Base-by-base conservation (phyloP, 2,888 invertebrate genomes). In the Malthinus seriepunctatus region DNA sequence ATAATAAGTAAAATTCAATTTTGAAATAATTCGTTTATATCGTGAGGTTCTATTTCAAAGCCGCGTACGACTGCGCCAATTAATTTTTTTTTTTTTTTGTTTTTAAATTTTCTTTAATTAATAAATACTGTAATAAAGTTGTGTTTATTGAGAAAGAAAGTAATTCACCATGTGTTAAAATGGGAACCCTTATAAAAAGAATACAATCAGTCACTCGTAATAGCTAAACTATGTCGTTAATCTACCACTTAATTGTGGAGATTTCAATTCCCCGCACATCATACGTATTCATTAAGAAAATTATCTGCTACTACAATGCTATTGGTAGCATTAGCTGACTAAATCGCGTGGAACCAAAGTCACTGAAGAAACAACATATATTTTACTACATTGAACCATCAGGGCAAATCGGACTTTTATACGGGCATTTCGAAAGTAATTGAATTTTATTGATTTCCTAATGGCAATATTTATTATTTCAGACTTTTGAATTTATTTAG, bases 231-330 rank as follows among this genome's bases (percentile, higher is more conserved):
- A 51, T 57, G 64, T 62, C 69, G 69, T 69, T 70, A 69, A 69
- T 69, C 71, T 67, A 62, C 60, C 67, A 66, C 63, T 67, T 71
- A 70, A 70, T 70, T 69, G 69, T 69, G 64, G 66, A 60, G 67
- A 70, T 69, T 69, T 64, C 67, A 64, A 68, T 69, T 68, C 69
- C 67, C 67, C 64, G 60, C 67, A 68, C 67, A 64, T 69, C 69
- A 67, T 71, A 66, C 68, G 69, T 70, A 67, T 69, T 69, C 70
- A 70, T 70, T 69, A 68, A 42, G 65, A 65, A 68, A 67, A 69
- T 69, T 69, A 69, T 69, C 69, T 63, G 62, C 66, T 69, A 67
- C 60, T 66, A 66, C 23, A 23, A 23, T 23, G 23, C 23, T 23
- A 23, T 23, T 23, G 23, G 69, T 51, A 65, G 68, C 67, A 68